Conservation (phyloP, 2,797 vertebrate genomes). For the Micropoecilia bifurca region DNA sequence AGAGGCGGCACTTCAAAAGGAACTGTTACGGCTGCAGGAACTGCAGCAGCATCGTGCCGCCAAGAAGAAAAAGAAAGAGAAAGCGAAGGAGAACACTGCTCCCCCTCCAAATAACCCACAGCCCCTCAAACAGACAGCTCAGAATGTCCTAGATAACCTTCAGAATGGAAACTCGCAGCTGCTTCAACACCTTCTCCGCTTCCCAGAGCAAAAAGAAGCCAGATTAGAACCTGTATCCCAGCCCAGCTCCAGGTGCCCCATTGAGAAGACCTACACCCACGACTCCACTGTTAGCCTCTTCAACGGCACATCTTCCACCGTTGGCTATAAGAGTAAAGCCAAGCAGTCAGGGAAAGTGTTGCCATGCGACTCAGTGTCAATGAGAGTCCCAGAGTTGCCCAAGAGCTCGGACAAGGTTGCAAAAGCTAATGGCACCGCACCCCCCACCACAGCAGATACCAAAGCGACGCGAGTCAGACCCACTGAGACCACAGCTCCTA, state of each 20-base stretch:
- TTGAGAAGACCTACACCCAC: constrained; percentile 80
- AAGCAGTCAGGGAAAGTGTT: constrained; percentile 75
- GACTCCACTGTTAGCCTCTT: constrained; percentile 76
- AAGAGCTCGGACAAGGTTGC: constrained; percentile 47
- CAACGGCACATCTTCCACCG: constrained; percentile 78
- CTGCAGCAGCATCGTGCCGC: constrained; percentile 88
- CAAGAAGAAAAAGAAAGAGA: constrained; percentile 97
- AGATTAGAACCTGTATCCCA: constrained; percentile 51
- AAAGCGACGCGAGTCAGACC: constrained; percentile 66
- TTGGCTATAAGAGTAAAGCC: constrained; percentile 80
- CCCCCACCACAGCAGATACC: constrained; percentile 60
- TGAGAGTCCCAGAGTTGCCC: constrained; percentile 77
- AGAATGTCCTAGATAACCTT: constrained; percentile 82
- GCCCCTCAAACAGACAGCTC: constrained; percentile 83
- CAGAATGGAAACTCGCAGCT: constrained; percentile 79
- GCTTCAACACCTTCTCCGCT: constrained; percentile 73
- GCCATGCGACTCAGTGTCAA: constrained; percentile 66
- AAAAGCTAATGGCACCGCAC: constrained; percentile 65
- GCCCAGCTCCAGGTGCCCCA: constrained; percentile 73
- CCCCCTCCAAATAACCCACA: constrained; percentile 82
- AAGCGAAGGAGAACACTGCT: constrained; percentile 79
- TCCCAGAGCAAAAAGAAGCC: constrained; percentile 71
- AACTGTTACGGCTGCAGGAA: constrained; percentile 90
- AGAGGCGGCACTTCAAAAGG: constrained; percentile 88
- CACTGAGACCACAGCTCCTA: constrained; percentile 69